Evolutionary conservation across 2,797 vertebrate species (phyloP).

Genomic region (Acanthurus leucopareius): DNA sequence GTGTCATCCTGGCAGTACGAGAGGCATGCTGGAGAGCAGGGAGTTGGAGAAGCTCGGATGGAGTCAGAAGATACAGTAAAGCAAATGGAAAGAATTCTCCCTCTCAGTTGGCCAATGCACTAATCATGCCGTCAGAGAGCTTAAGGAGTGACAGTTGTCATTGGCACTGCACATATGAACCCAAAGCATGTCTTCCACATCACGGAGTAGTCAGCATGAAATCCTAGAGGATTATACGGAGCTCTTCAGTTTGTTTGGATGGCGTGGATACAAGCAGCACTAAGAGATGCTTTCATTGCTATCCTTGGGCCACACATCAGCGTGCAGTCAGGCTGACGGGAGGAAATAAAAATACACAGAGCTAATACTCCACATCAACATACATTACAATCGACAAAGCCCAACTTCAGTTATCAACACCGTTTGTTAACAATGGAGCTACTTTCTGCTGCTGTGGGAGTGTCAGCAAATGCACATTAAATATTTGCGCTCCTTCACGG

Average conservation of each 20-base stretch:
- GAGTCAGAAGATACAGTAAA: conserved; percentile 49
- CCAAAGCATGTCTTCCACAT: conserved; percentile 58
- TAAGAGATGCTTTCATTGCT: conserved; percentile 69
- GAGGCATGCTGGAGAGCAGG: conserved; percentile 60
- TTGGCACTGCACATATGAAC: conserved; percentile 56
- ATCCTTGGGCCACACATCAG: conserved; percentile 60
- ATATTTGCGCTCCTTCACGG: too few species aligned
- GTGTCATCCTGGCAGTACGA: conserved; percentile 32
- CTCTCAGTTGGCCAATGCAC: conserved; percentile 37
- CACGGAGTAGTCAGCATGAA: conserved; percentile 66
- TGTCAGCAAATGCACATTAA: too few species aligned
- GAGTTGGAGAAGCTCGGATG: conserved; percentile 34
- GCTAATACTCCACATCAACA: conserved; percentile 32
- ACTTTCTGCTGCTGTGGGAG: too few species aligned
- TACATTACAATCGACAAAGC: conserved; percentile 32
- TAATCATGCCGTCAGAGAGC: conserved; percentile 41
- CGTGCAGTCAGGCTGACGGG: conserved; percentile 15
- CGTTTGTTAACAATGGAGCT: too few species aligned
- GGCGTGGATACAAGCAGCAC: conserved; percentile 35
- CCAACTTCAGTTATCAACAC: background rate
- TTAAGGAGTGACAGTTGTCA: conserved; percentile 67
- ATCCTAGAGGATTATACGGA: conserved; percentile 68
- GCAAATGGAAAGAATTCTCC: conserved; percentile 59
- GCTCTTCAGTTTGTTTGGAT: conserved; percentile 60
- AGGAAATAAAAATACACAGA: conserved; percentile 56